A percentile compares a stretch with the other conserved stretches of the same genome.
Evolutionary conservation across 2,888 invertebrate genomes (phyloP).

Genomic region (Drosophila testacea): DNA sequence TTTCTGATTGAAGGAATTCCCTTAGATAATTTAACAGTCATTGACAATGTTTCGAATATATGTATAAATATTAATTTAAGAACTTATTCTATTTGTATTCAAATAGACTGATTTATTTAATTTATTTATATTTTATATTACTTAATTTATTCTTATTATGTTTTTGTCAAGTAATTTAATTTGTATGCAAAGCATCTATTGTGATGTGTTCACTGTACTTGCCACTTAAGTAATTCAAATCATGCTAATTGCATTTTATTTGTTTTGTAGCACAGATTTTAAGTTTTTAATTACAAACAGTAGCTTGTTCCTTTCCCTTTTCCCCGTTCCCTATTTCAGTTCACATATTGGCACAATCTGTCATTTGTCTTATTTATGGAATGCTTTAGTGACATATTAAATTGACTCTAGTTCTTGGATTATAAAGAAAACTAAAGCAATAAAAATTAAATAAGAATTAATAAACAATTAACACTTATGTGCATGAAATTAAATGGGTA

Average conservation of each 20-base stretch:
- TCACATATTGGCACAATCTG: conserved; percentile 18
- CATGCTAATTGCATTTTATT: conserved; percentile 85
- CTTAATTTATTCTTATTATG: neutral
- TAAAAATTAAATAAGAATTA: neutral
- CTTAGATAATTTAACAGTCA: too few species aligned
- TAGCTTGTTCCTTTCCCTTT: neutral
- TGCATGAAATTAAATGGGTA: too few species aligned
- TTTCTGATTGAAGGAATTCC: too few species aligned
- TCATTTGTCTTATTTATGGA: conserved; percentile 20
- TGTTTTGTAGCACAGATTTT: conserved; percentile 81
- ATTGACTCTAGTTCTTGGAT: neutral
- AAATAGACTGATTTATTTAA: neutral
- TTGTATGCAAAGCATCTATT: too few species aligned
- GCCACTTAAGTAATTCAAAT: conserved; percentile 85
- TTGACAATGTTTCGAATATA: too few species aligned
- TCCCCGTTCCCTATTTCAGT: neutral
- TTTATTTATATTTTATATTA: neutral
- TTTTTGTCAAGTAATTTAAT: too few species aligned
- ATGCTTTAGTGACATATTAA: neutral
- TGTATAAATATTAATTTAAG: too few species aligned
- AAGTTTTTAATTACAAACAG: conserved; percentile 72
- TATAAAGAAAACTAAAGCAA: neutral
- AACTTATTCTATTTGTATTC: too few species aligned
- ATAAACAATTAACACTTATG: too few species aligned
- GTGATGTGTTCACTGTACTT: conserved; percentile 51